phyloP scores from a whole-genome alignment of 2,113 vertebrate genomes.

The Miniopterus natalensis region DNA sequence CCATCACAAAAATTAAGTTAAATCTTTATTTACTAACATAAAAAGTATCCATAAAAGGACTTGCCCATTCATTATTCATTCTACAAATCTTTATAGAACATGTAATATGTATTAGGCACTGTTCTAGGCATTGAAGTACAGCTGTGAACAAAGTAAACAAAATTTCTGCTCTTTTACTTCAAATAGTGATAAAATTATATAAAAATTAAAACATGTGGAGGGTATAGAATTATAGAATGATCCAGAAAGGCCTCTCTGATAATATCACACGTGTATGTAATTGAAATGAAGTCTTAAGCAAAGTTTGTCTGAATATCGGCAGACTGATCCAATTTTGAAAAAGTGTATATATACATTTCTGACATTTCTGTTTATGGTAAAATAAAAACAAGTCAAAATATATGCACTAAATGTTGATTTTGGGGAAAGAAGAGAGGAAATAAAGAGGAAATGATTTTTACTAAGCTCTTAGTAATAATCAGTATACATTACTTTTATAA shows the following conservation, averaged over 20 bases:
- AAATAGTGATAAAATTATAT: not conserved
- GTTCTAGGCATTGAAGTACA: not conserved
- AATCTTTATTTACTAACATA: not conserved
- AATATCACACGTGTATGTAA: not conserved
- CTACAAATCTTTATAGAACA: not conserved
- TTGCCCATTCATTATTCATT: not conserved
- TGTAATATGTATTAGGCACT: not conserved
- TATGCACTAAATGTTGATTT: not conserved
- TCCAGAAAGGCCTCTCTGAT: not conserved
- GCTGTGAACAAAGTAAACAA: not conserved
- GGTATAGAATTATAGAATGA: not conserved
- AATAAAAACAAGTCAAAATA: not conserved
- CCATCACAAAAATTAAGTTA: not conserved
- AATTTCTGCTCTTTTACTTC: not conserved
- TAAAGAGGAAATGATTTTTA: not conserved
- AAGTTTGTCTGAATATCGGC: not conserved
- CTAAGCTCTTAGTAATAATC: not conserved
- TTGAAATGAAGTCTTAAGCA: not conserved
- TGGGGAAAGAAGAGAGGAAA: not conserved
- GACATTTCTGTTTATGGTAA: slow-evolving; percentile 24
- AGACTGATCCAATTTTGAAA: not conserved
- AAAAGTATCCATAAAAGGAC: not conserved
- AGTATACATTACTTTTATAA: not conserved
- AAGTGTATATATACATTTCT: not conserved
- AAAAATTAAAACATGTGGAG: not conserved